Base-by-base conservation (phyloP, 1,140 invertebrate species). In the Coelopa frigida region DNA sequence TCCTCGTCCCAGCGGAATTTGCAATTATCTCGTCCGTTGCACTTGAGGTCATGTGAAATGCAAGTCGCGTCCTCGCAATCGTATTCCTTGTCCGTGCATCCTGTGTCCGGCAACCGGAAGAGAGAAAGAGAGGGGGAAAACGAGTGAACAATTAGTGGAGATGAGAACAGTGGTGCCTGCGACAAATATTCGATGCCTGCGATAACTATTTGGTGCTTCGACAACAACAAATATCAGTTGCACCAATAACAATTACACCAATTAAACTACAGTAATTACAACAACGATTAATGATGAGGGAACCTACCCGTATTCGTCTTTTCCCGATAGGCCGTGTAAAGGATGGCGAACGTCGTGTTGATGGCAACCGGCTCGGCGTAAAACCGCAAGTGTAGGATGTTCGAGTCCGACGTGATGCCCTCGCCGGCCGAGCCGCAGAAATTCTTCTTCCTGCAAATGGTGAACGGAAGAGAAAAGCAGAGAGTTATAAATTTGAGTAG, bases 51-150 rank as follows among this genome's bases (percentile, higher is more conserved):
- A 1, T 52, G 55, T 11, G 78, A 75, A 41, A 94, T 93, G 68
- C 90, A 94, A 1, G 82, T 87, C 23, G 80, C 79, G 59, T 94
- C 89, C 59, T 89, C 84, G 60, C 88, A 91, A 70, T 91, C 84
- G 61, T 83, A 89, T 58, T 89, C 84, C 14, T 79, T 71, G 0
- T 72, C 74, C 31, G 52, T 46, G 49, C 63, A 66, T 39, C 43
- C 54, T 65, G 39, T 8, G 39, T 26, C 12, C 11, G 4, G 24
- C 27, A 43, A 35, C 2, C 17, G 35, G 32, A 24, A 36, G 21
- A 36, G 23, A 23, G 11, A 26, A 23, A 24, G 14, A 38, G 11
- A 10, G 15, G 12, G 18, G 12, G 29, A 18, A 39, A 37, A 45
- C 11, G 11, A 29, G 23, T n/a, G n/a, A n/a, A n/a, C 22, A 38